These are phyloP conservation scores for Agonopterix subpropinquella DNA, from an alignment of 2,888 invertebrate genomes.

Conservation along the genomic window DNA sequence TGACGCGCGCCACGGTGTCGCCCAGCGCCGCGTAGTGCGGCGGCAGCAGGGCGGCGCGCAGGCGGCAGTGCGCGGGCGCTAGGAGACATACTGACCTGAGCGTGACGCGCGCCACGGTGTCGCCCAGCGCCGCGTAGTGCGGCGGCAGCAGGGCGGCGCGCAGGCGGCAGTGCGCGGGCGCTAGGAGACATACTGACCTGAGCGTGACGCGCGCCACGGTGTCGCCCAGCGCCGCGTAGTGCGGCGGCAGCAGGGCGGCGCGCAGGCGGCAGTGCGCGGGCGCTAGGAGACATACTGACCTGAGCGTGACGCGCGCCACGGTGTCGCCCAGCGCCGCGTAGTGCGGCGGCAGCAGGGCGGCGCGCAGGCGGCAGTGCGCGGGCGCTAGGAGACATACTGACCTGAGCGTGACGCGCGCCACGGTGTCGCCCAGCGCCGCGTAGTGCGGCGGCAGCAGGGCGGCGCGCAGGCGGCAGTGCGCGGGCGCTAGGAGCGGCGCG, in stretches of 20 bases:
- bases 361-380: slow-evolving; percentile 77
- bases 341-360: slow-evolving; percentile 48
- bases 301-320: slow-evolving; percentile 83
- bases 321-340: slow-evolving; percentile 67
- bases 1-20: slow-evolving; percentile 81
- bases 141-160: slow-evolving; percentile 57
- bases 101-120: slow-evolving; percentile 82
- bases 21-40: slow-evolving; percentile 57
- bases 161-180: slow-evolving; percentile 77
- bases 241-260: slow-evolving; percentile 46
- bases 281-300: slow-evolving; percentile 77
- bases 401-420: slow-evolving; percentile 85
- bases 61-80: slow-evolving; percentile 74
- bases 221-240: slow-evolving; percentile 63
- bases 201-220: slow-evolving; percentile 84
- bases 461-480: slow-evolving; percentile 77
- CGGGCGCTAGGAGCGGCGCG: slow-evolving; percentile 78
- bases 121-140: slow-evolving; percentile 58
- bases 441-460: slow-evolving; percentile 47
- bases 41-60: slow-evolving; percentile 67
- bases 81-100: slow-evolving; percentile 82
- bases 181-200: slow-evolving; percentile 77
- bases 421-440: slow-evolving; percentile 69
- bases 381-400: slow-evolving; percentile 75
- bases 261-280: slow-evolving; percentile 78